Conservation (phyloP, 2,888 invertebrate species). For the Cephus sareptanus region DNA sequence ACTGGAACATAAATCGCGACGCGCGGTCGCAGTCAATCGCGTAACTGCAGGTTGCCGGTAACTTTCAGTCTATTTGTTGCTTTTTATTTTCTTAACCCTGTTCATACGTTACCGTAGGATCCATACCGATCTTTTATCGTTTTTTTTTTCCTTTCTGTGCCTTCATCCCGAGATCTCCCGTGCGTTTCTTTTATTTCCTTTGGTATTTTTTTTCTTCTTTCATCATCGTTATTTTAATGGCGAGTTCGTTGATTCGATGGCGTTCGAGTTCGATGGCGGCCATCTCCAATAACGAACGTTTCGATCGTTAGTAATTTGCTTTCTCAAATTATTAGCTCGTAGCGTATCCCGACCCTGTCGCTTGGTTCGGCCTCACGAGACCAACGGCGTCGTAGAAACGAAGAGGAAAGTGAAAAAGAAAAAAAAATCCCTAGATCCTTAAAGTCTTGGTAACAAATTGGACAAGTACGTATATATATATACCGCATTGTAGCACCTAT, state of each 20-base stretch:
- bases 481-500: neutral
- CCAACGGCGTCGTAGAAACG: neutral
- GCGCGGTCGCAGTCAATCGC: neutral
- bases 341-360: neutral
- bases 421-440: neutral
- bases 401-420: neutral
- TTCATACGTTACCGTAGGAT: neutral
- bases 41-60: neutral
- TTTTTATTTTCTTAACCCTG: neutral
- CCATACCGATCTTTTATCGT: too few relatives aligned
- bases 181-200: neutral
- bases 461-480: neutral
- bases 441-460: neutral
- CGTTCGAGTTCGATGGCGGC: too few relatives aligned
- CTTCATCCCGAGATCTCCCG: neutral
- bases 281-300: neutral
- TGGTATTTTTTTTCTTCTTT: neutral
- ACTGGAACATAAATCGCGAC: neutral
- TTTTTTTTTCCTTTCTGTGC: too few relatives aligned
- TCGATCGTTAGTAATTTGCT: neutral
- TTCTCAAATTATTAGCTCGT: neutral
- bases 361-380: neutral
- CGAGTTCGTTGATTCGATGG: neutral
- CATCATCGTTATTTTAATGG: neutral
- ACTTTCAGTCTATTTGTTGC: neutral